Evolutionary conservation across 2,888 invertebrate genomes (phyloP), one percentile per base, ranked within the genome.

Genomic region (Acronicta psi): DNA sequence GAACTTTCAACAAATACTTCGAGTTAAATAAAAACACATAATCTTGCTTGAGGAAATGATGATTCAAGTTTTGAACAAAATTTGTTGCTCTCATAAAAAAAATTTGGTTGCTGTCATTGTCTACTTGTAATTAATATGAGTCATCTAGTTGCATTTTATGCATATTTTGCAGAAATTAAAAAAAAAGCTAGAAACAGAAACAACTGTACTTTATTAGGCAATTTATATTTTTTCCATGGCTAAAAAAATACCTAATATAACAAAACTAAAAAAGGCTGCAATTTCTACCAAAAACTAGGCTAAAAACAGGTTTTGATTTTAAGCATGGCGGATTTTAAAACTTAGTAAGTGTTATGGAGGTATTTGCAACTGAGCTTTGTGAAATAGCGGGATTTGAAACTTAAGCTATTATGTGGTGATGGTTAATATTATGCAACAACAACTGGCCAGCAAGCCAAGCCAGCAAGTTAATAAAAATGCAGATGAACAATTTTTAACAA

Each of bases 191-290:
- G 50, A 50, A 41, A 50, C 34, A 50, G 41, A 7, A 41, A 51
- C 42, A 51, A 42, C 51, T 51, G 42, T 51, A 42, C 51, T 42
- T 51, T 51, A 51, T 41, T 51, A 42, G 42, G 51, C 51, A 51
- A 42, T 51, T 51, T 42, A 36, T 42, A n/a, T n/a, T 51, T 42
- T 51, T 42, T 36, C 20, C 16, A 52, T 43, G 4, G 23, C 43
- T 43, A 43, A 52, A 52, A 52, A 52, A 36, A 37, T 17, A 43
- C 36, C 52, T 43, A 23, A 52, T 43, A 25, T 43, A 43, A 43
- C 42, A 42, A 52, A 52, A 36, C 43, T 52, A 52, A 43, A 52
- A 52, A 43, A 52, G 43, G 36, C 52, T 52, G 36, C 37, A 43
- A 43, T 50, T 40, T 40, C 49, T 47, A 38, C 40, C 47, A 47